Evolutionary conservation across 2,113 vertebrate genomes (phyloP), one percentile per base, ranked within the genome.

Genomic region (Phrynosoma blainvillii): DNA sequence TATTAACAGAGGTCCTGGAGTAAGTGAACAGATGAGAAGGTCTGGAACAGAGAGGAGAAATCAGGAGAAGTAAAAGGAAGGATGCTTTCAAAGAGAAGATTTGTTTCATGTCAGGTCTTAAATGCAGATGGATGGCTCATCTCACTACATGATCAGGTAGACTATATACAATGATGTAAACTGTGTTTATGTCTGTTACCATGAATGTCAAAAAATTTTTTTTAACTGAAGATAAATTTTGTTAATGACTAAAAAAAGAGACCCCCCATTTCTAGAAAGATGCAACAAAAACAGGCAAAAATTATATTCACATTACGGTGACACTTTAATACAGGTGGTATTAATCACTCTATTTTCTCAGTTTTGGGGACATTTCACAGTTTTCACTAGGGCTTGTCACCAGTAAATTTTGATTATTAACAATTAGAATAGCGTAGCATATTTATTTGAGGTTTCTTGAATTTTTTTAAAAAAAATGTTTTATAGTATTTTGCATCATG

Each of bases 1-100:
- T 90, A 94, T 95, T 95, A 95, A 83, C 90, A 71, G 25, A 89
- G 90, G 92, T 95, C 96, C 91, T 90, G 85, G 92, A 77, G 70
- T 95, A 95, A 96, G 93, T 93, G 88, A 74, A 62, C 87, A 87
- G 91, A 90, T 88, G 73, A 11, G 76, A 47, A 94, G 77, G 82
- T 84, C 90, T 89, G 78, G 89, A 94, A 90, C 86, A 85, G 66
- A 90, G 92, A 87, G 12, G 42, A 78, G 87, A 81, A 90, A 91
- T 82, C 54, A 40, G 73, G 87, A 89, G 68, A 23, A 83, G 91
- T 81, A 87, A 84, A 70, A 87, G 77, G 90, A 86, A 76, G 18
- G 8, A 56, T 88, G 74, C 88, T 88, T 83, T 86, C 84, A 87
- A 77, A 68, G 80, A 84, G 82, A 54, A 85, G 68, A 84, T 54